phyloP scores from a whole-genome alignment of 2,113 vertebrate genomes.

The Poeciliopsis turrubarensis region DNA sequence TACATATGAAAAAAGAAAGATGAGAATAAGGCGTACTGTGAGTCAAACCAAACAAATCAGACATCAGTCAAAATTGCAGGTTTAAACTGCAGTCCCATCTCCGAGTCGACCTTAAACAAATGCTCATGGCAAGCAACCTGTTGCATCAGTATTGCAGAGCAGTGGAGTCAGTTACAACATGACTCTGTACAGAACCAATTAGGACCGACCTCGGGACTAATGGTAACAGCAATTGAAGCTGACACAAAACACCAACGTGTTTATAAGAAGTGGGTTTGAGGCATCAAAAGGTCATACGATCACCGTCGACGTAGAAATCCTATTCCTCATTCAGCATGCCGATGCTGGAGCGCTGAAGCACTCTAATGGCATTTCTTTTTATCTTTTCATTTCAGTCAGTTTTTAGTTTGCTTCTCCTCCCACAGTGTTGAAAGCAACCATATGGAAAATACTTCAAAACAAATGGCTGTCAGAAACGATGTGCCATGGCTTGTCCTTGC shows the following conservation, averaged over 20 bases:
- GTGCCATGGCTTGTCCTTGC: no score
- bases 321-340: no score
- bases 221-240: constrained; percentile 53
- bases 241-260: constrained; percentile 35
- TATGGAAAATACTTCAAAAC: no score
- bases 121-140: constrained; percentile 15
- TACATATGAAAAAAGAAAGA: constrained; percentile 2
- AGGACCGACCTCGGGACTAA: constrained; percentile 51
- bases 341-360: no score
- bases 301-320: no score
- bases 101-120: neutral
- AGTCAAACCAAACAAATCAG: constrained; percentile 21
- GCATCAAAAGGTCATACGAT: neutral
- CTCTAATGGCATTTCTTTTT: no score
- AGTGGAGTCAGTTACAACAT: constrained; percentile 41
- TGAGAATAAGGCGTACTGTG: constrained; percentile 2
- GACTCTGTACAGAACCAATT: constrained; percentile 40
- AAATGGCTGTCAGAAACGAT: no score
- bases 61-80: constrained; percentile 13
- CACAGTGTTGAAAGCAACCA: no score
- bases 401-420: no score
- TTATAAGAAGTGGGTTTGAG: constrained; percentile 28
- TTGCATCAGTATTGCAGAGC: constrained; percentile 63
- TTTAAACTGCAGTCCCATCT: constrained; percentile 25
- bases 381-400: no score